phyloP scores from a whole-genome alignment of 2,888 invertebrate species.

The Napeogenes inachia region DNA sequence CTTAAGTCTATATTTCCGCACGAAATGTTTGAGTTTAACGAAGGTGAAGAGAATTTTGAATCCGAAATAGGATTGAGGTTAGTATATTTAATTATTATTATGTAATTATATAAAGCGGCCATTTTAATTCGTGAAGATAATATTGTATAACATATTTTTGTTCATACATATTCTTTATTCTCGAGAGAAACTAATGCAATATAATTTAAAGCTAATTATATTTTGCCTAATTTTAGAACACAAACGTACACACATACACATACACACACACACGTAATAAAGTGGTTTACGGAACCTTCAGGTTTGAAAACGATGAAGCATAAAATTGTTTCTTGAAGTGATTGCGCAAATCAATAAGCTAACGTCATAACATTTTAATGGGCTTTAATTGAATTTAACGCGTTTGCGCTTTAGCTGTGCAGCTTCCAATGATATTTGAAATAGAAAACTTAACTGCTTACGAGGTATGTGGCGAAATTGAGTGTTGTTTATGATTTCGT shows the following conservation, averaged over 20 bases:
- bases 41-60: constrained; percentile 15
- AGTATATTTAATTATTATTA: neutral
- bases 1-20: neutral
- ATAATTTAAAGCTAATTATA: too few species aligned
- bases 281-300: constrained; percentile 24
- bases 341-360: constrained; percentile 51
- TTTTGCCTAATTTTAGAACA: too few species aligned
- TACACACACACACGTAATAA: too few species aligned
- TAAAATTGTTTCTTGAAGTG: constrained; percentile 55
- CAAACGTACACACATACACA: too few species aligned
- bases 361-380: constrained; percentile 54
- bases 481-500: too few species aligned
- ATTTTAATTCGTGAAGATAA: too few species aligned
- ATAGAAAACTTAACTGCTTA: constrained; percentile 5
- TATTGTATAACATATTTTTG: too few species aligned
- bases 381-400: constrained; percentile 62
- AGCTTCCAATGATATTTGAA: constrained; percentile 10
- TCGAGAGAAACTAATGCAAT: too few species aligned
- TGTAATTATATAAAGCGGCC: too few species aligned
- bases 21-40: constrained; percentile 7
- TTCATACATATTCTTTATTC: too few species aligned
- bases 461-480: neutral
- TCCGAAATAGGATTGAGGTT: constrained; percentile 22
- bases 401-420: constrained; percentile 58
- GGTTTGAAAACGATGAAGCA: constrained; percentile 36